Percentiles rank a stretch among this genome's conserved stretches.
These are phyloP conservation scores for Onychomys leucogaster DNA, from an alignment of 2,797 vertebrate genomes.

Conservation along the genomic window DNA sequence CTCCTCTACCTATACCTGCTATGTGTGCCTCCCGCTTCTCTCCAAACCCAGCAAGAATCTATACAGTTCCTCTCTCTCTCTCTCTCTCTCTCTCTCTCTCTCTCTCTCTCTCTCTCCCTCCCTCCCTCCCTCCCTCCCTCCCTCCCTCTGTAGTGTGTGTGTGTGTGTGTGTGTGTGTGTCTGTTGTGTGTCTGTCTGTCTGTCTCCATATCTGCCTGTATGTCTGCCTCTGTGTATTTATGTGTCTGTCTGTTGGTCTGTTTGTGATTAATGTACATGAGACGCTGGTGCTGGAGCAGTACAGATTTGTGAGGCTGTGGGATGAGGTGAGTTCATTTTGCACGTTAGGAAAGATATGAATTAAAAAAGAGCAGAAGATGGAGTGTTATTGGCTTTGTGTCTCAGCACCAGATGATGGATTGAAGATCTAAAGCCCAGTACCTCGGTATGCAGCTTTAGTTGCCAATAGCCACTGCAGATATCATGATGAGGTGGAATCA, in stretches of 20 bases:
- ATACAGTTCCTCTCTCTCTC: background rate
- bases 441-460: background rate
- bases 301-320: background rate
- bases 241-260: background rate
- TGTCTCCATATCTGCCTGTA: background rate
- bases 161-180: background rate
- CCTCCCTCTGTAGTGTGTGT: too few relatives aligned
- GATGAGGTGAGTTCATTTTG: background rate
- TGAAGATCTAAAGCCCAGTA: background rate
- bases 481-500: background rate
- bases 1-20: background rate
- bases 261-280: background rate
- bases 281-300: background rate
- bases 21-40: background rate
- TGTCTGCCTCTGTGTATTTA: background rate
- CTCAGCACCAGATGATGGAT: background rate
- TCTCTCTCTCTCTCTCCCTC: background rate
- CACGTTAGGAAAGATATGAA: background rate
- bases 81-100: background rate
- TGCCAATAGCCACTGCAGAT: background rate
- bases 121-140: background rate
- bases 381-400: background rate
- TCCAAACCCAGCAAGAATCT: background rate
- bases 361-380: background rate
- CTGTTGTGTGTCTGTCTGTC: background rate